Conservation (phyloP, 2,888 invertebrate species). For the Drosophila histrio region DNA sequence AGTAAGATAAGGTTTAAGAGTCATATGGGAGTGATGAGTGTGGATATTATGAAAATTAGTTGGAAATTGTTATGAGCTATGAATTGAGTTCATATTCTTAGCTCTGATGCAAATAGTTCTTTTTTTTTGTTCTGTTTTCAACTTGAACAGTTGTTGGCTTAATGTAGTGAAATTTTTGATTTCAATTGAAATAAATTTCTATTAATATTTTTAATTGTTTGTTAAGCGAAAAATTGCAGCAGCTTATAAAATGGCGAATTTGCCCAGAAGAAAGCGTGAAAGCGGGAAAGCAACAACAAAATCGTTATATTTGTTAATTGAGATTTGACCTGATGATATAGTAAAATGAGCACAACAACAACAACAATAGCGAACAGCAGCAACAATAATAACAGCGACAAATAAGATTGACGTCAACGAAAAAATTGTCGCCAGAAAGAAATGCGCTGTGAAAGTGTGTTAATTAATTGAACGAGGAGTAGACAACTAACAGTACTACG, state of each 20-base stretch:
- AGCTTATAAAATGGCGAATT: slow-evolving; percentile 39
- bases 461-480: slow-evolving; percentile 66
- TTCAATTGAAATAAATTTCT: slow-evolving; percentile 80
- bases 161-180: slow-evolving; percentile 74
- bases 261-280: slow-evolving; percentile 44
- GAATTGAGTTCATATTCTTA: slow-evolving; percentile 15
- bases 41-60: slow-evolving; percentile 12
- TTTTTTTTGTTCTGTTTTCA: too few species aligned
- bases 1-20: not conserved
- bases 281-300: slow-evolving; percentile 66
- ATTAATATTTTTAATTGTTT: slow-evolving; percentile 79
- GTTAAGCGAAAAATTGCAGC: slow-evolving; percentile 64
- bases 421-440: slow-evolving; percentile 69
- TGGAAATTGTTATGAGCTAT: not conserved
- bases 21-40: not conserved
- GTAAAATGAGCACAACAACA: slow-evolving; percentile 75
- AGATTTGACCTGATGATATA: slow-evolving; percentile 79
- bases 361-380: slow-evolving; percentile 17
- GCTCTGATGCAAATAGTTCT: slow-evolving; percentile 40
- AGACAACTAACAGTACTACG: slow-evolving; percentile 23
- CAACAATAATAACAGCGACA: slow-evolving; percentile 35
- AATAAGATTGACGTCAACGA: slow-evolving; percentile 74
- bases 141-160: slow-evolving; percentile 26
- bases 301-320: slow-evolving; percentile 79
- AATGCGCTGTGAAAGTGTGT: slow-evolving; percentile 75